phyloP scores from a whole-genome alignment of 2,888 invertebrate species.

The Tipula vernalis region DNA sequence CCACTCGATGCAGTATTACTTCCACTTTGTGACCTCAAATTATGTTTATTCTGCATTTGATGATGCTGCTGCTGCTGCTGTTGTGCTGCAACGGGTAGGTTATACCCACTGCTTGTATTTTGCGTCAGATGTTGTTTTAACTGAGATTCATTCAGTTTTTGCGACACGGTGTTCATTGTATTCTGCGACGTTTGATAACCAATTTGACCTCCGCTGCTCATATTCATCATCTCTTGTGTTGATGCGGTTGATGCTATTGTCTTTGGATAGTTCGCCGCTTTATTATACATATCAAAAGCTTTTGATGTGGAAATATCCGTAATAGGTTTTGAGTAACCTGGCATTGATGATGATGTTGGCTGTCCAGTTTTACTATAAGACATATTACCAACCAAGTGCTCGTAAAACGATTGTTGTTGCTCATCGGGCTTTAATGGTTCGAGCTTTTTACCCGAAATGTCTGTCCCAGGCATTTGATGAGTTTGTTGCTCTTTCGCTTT shows the following conservation, averaged over 20 bases:
- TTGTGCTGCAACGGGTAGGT: background rate
- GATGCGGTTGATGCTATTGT: constrained; percentile 19
- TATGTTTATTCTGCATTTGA: constrained; percentile 12
- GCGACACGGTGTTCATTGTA: background rate
- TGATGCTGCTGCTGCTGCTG: constrained; percentile 16
- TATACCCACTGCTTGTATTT: background rate
- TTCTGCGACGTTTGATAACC: background rate
- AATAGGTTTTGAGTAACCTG: constrained; percentile 19
- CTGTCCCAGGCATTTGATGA: background rate
- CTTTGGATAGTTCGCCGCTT: constrained; percentile 29
- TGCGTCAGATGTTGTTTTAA: constrained; percentile 13
- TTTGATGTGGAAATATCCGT: constrained; percentile 28
- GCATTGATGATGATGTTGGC: constrained; percentile 15
- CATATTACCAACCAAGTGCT: constrained; percentile 32
- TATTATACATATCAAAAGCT: constrained; percentile 35
- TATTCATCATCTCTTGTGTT: constrained; percentile 10
- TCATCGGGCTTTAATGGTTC: constrained; percentile 12
- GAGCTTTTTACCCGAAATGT: background rate
- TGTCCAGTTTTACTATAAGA: constrained; percentile 25
- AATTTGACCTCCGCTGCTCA: constrained; percentile 9
- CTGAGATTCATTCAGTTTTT: constrained; percentile 5
- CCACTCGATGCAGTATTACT: background rate
- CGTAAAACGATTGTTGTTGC: constrained; percentile 26
- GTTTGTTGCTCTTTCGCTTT: background rate
- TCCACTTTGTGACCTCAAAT: background rate